A percentile compares a stretch with the other conserved stretches of the same genome.
Evolutionary conservation across 2,888 invertebrate genomes (phyloP).

Genomic region (Drosophila borborema): DNA sequence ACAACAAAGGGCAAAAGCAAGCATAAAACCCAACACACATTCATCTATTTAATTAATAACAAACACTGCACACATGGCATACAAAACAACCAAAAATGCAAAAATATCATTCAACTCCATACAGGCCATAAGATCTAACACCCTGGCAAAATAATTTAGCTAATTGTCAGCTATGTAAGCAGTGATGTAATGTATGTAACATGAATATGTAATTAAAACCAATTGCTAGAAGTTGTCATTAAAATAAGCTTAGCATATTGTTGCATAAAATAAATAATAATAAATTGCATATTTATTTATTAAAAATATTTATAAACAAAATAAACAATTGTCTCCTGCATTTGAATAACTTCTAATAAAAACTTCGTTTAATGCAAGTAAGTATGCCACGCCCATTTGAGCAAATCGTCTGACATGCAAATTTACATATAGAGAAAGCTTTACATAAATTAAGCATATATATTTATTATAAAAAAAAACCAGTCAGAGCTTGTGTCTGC

Average conservation of each 20-base stretch:
- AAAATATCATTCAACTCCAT: not conserved
- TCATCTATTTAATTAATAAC: constrained; percentile 72
- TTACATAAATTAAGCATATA: constrained; percentile 55
- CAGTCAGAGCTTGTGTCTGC: constrained; percentile 41
- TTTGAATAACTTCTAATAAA: not conserved
- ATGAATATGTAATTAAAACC: not conserved
- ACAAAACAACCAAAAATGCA: constrained; percentile 16
- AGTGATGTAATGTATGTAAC: not conserved
- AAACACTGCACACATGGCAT: constrained; percentile 51
- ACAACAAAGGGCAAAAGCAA: constrained; percentile 9
- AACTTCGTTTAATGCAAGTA: not conserved
- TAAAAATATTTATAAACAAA: not conserved
- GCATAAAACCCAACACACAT: constrained; percentile 54
- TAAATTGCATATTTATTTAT: not conserved
- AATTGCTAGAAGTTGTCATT: not conserved
- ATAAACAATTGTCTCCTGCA: not conserved
- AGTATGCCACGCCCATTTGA: not conserved
- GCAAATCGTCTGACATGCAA: constrained; percentile 13
- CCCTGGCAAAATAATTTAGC: constrained; percentile 4
- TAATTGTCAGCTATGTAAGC: not conserved
- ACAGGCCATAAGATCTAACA: not conserved
- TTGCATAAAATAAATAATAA: not conserved
- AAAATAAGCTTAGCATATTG: not conserved
- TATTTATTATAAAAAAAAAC: constrained; percentile 54
- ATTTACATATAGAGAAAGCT: constrained; percentile 19